Percentiles rank a stretch among this genome's conserved stretches.
Evolutionary conservation across 2,797 vertebrate genomes (phyloP).

Genomic region (Chiroxiphia lanceolata): DNA sequence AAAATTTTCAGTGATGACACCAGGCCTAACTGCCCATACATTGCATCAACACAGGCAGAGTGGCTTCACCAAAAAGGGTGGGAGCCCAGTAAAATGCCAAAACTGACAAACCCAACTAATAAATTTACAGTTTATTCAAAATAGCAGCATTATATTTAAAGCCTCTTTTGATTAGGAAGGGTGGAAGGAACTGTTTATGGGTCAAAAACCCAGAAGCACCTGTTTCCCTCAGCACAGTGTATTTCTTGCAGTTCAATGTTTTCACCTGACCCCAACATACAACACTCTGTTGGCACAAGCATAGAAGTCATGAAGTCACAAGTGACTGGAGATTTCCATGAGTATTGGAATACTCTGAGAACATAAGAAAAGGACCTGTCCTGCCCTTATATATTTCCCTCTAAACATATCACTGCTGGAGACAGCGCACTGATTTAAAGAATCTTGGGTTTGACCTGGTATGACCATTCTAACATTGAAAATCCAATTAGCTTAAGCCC

Average conservation of each 20-base stretch:
- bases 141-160: not conserved
- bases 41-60: not conserved
- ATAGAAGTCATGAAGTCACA: not conserved
- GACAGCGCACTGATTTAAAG: not conserved
- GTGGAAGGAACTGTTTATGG: not conserved
- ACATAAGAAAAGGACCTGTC: not conserved
- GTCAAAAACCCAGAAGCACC: not conserved
- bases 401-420: not conserved
- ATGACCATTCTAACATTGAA: not conserved
- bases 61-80: not conserved
- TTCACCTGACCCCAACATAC: not conserved
- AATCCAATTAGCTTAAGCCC: not conserved
- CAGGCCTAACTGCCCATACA: not conserved
- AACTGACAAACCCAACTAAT: not conserved
- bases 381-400: not conserved
- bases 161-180: not conserved
- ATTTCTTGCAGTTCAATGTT: not conserved
- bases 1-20: not conserved
- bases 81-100: not conserved
- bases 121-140: not conserved
- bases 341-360: not conserved
- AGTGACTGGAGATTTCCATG: not conserved
- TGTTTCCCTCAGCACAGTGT: not conserved
- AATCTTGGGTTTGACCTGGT: not conserved
- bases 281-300: not conserved